These are phyloP conservation scores for Tetramorium alpestre DNA, from an alignment of 1,140 invertebrate genomes.

Conservation along the genomic window DNA sequence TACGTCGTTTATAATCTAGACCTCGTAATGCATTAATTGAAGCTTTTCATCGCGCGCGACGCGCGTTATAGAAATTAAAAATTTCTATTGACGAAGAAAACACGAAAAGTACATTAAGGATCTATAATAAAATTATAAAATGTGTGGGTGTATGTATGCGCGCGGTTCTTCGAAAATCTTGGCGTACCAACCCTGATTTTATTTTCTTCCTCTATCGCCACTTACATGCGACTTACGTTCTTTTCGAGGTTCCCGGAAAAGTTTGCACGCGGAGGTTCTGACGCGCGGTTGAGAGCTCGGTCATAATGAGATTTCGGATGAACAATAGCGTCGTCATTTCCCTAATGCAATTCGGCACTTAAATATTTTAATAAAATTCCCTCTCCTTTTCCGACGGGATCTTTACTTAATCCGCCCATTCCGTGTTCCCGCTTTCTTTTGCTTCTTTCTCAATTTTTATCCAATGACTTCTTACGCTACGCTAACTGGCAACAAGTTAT, in stretches of 20 bases:
- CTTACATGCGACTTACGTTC: slow-evolving; percentile 39
- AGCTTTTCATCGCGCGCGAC: not conserved
- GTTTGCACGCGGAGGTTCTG: slow-evolving; percentile 66
- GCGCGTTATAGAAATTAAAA: not conserved
- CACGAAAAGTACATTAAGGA: slow-evolving; percentile 62
- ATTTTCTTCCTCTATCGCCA: not conserved
- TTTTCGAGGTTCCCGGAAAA: slow-evolving; percentile 67
- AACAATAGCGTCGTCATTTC: slow-evolving; percentile 80
- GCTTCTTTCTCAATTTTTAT: not conserved
- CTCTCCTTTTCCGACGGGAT: slow-evolving; percentile 53
- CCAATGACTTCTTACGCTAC: slow-evolving; percentile 57
- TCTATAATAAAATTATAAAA: slow-evolving; percentile 8
- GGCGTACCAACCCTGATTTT: slow-evolving; percentile 30
- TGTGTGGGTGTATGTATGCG: not conserved
- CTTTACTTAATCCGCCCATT: slow-evolving; percentile 68
- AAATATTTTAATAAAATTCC: slow-evolving; percentile 83
- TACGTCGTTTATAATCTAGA: not conserved
- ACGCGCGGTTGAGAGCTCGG: slow-evolving; percentile 55
- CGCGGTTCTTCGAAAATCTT: slow-evolving; percentile 58
- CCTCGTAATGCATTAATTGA: not conserved
- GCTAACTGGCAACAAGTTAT: slow-evolving; percentile 65
- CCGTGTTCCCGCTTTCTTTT: slow-evolving; percentile 47
- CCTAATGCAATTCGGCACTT: slow-evolving; percentile 82
- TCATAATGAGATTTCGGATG: slow-evolving; percentile 79
- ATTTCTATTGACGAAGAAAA: slow-evolving; percentile 38